A percentile compares a stretch with the other conserved stretches of the same genome.
phyloP scores from a whole-genome alignment of 2,888 invertebrate genomes.

The Eupeodes luniger region DNA sequence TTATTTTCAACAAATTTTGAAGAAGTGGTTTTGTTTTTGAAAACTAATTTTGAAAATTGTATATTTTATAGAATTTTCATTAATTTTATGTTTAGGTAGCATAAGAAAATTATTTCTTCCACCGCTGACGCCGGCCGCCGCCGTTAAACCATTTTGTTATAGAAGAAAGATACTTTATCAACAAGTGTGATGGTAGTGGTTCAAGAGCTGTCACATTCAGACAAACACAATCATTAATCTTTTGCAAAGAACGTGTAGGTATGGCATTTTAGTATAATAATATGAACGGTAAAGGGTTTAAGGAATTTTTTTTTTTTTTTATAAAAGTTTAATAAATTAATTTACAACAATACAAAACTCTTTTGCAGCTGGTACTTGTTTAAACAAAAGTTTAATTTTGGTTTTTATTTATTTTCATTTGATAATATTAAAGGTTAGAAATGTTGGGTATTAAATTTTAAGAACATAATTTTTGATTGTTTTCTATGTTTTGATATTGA shows the following conservation, averaged over 20 bases:
- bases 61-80: constrained; percentile 3
- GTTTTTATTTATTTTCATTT: not conserved
- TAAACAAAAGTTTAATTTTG: not conserved
- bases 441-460: too few relatives aligned
- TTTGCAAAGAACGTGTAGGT: not conserved
- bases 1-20: not conserved
- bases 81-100: not conserved
- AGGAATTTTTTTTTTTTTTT: not conserved
- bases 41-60: constrained; percentile 12
- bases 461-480: too few relatives aligned
- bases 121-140: not conserved
- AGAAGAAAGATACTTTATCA: not conserved
- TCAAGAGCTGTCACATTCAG: constrained; percentile 21
- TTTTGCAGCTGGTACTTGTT: not conserved
- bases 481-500: too few relatives aligned
- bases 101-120: not conserved
- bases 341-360: not conserved
- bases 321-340: not conserved
- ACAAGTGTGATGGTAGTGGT: not conserved
- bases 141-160: too few relatives aligned
- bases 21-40: not conserved
- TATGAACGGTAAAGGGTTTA: not conserved
- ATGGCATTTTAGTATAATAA: not conserved
- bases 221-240: constrained; percentile 2
- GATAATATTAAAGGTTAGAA: too few relatives aligned